Evolutionary conservation across 2,113 vertebrate species (phyloP), one percentile per base, ranked within the genome.

Genomic region (Callorhinus ursinus): DNA sequence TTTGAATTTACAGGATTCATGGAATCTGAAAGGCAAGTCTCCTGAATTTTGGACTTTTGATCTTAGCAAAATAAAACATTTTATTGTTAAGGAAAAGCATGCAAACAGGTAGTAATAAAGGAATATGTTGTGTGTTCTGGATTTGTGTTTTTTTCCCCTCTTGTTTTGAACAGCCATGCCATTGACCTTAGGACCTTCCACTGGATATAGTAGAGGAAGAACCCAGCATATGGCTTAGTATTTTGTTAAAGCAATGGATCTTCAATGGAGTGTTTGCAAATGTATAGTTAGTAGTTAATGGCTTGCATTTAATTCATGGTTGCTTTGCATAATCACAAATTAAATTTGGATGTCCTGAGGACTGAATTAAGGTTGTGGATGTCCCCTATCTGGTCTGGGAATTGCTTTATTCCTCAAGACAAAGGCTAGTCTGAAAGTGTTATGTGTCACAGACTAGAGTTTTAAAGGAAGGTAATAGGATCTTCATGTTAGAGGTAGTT

Each of bases 241-340:
- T 81, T 92, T 92, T 85, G 61, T 71, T 91, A 55, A 72, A 74
- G 22, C 46, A 72, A 24, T 65, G 39, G 39, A 11, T 46, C 26
- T 88, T 87, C 24, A 72, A 0, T 84, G 82, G 33, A 65, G 10
- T 46, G 33, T 91, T 76, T 81, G 39, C 46, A 95, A 42, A 49
- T 96, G 39, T 55, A 9, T 69, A 85, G 63, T 85, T 63, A 57
- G 26, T 88, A 71, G 51, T 69, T 87, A 71, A 63, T 79, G 72
- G 39, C 71, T 88, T 92, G 88, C 36, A 55, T 90, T 93, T 77
- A 88, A 57, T 93, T 93, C 24, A 77, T 77, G 51, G 49, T 88
- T 90, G 31, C 59, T 90, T 71, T 65, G 26, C 90, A 55, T 72
- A 93, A 46, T 80, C 3, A 5, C 36, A 91, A 22, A 59, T 87